Conservation (phyloP, 2,888 invertebrate genomes). For the Zhuqinia jingwanae region DNA sequence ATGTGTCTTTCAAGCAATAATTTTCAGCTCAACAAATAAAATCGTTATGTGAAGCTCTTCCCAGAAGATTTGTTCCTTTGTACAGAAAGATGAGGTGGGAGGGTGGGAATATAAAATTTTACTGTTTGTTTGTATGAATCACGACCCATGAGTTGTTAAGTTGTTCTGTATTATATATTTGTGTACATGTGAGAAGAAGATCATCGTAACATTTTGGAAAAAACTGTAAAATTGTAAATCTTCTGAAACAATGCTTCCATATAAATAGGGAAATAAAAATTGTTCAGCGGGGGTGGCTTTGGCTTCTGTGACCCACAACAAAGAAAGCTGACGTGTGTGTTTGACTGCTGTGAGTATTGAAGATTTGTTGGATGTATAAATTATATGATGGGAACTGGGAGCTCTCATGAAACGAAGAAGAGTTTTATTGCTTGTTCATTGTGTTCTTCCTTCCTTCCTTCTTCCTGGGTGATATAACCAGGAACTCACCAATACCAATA, state of each 20-base stretch:
- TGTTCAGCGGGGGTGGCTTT: conserved; percentile 63
- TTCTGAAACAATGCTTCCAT: conserved; percentile 27
- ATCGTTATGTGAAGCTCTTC: background rate
- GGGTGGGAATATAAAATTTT: conserved; percentile 48
- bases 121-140: conserved; percentile 37
- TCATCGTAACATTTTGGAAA: background rate
- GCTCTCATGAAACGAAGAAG: background rate
- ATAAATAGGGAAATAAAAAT: conserved; percentile 42
- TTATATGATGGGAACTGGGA: conserved; percentile 12
- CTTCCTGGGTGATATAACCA: conserved; percentile 54
- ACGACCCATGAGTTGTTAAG: background rate
- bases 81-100: background rate
- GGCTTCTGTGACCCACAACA: conserved; percentile 53
- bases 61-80: background rate
- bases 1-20: background rate
- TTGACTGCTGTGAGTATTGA: background rate
- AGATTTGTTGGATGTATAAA: too few species aligned
- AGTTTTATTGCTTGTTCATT: conserved; percentile 29
- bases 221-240: conserved; percentile 39
- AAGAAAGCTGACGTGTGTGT: conserved; percentile 51
- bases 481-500: conserved; percentile 54
- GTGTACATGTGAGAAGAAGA: background rate
- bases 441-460: conserved; percentile 28
- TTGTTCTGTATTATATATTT: background rate
- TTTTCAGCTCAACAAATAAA: background rate